Evolutionary conservation across 2,888 invertebrate genomes (phyloP), one percentile per base, ranked within the genome.

Genomic region (Lasioglossum oenotherae): DNA sequence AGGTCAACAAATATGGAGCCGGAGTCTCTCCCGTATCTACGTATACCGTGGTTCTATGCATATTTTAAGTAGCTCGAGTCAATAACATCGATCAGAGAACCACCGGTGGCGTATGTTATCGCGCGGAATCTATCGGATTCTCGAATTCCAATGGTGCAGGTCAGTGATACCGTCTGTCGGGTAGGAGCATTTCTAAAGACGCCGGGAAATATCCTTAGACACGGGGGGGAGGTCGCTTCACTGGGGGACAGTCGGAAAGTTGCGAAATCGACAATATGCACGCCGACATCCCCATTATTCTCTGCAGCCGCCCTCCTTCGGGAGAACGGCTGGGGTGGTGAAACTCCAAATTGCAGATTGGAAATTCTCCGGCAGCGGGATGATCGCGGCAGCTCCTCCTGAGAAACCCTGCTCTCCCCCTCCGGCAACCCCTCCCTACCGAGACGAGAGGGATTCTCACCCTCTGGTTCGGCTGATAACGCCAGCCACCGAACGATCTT

Each of bases 321-420:
- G 75, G 77, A 74, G 88, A 80, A 74, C 74, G 77, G 84, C 80
- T 78, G 86, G 88, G 84, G 81, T 79, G 86, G 88, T 84, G 89
- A 90, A 88, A 91, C 89, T 91, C 89, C 84, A 90, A 91, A 91
- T 91, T 91, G 90, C 91, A 90, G 90, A 91, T 91, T 91, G 91
- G 91, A 91, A 91, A 91, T 91, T 91, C 89, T 86, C 85, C 78
- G 84, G 84, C 81, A 77, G 71, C 85, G 73, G 83, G 84, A 85
- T 88, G 80, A 77, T 75, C 79, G 72, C 67, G 74, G 77, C 71
- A 80, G 85, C 88, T 85, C 81, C 83, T 83, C 69, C 27, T 78
- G 76, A 49, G 77, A 85, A 79, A 57, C 67, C 80, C 46, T 73
- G 60, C 73, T 77, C 76, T 77, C 82, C 71, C 73, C 71, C 80